Evolutionary conservation across 2,888 invertebrate genomes (phyloP), one percentile per base, ranked within the genome.

Genomic region (Nemurella pictetii): DNA sequence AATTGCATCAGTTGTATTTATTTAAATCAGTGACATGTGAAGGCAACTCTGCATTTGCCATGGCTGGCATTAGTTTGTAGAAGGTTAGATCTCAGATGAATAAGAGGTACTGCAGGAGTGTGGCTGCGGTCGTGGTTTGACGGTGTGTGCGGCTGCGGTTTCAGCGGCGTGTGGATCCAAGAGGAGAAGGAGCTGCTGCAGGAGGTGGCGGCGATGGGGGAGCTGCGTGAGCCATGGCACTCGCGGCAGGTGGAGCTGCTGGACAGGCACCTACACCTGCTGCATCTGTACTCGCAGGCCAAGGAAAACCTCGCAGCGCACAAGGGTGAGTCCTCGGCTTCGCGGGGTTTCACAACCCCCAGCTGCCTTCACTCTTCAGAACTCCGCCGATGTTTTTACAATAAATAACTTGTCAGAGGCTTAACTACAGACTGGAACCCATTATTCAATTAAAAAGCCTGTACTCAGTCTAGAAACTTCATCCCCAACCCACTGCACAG

Each of bases 141-240:
- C 85, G 83, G 84, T 83, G 83, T n/a, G n/a, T n/a, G n/a, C n/a
- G n/a, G n/a, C n/a, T n/a, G n/a, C n/a, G n/a, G n/a, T 90, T 90
- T 77, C 88, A 97, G 97, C 87, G 95, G 95, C 83, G 94, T 98
- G 85, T 98, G 96, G 94, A 97, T 98, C 87, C 94, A 95, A 88
- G 96, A 98, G 87, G 98, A 98, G 89, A 97, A 96, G 89, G 96
- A 96, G 88, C 91, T 96, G 75, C 92, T 98, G 30, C 96, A 97
- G 89, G 96, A 97, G 90, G 94, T 98, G 35, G 94, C 97, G 15
- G 96, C 97, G 0, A 94, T 98, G 91, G 97, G 98, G 0, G 96
- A 97, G 89, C 92, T 97, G 84, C 93, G 94, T 32, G 96, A 95
- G 84, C 95, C 95, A 20, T 97, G 96, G 96, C 95, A 96, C 87